Percentiles rank a stretch among this genome's conserved stretches.
phyloP scores from a whole-genome alignment of 1,140 invertebrate species.

The Scaptomyza pallida region DNA sequence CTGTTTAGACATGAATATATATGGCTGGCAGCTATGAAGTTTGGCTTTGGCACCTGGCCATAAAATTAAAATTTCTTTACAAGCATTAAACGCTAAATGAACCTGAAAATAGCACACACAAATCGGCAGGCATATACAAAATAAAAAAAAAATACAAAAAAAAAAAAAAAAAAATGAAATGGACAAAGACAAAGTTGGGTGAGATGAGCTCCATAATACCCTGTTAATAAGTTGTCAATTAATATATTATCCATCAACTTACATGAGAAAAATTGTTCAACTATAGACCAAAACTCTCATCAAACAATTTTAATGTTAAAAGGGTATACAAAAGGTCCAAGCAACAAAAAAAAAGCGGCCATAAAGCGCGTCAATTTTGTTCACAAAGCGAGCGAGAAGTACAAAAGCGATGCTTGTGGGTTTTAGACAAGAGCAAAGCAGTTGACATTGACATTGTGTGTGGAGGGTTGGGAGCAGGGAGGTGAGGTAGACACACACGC shows the following conservation, averaged over 20 bases:
- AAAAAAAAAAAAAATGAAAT: neutral
- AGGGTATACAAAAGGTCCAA: slow-evolving; percentile 8
- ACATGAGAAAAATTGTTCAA: too few species aligned
- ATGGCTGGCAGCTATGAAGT: slow-evolving; percentile 7
- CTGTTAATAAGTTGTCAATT: too few species aligned
- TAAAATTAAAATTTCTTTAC: slow-evolving; percentile 83
- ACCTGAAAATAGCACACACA: slow-evolving; percentile 83
- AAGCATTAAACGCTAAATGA: slow-evolving; percentile 83
- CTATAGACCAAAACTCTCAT: neutral
- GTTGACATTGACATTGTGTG: slow-evolving; percentile 68
- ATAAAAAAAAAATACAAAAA: neutral
- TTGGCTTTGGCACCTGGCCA: slow-evolving; percentile 65
- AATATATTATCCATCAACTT: too few species aligned
- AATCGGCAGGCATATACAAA: slow-evolving; percentile 54
- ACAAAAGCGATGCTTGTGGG: neutral
- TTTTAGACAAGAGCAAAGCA: neutral
- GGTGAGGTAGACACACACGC: slow-evolving; percentile 19
- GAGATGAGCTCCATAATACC: too few species aligned
- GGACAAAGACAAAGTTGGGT: neutral
- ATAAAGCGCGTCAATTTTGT: slow-evolving; percentile 65
- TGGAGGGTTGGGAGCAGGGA: slow-evolving; percentile 20
- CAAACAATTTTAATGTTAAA: neutral
- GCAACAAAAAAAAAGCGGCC: slow-evolving; percentile 44
- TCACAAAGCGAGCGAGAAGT: slow-evolving; percentile 9
- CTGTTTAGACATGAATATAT: neutral